Evolutionary conservation across 2,113 vertebrate genomes (phyloP), one percentile per base, ranked within the genome.

Genomic region (Campylorhamphus procurvoides): DNA sequence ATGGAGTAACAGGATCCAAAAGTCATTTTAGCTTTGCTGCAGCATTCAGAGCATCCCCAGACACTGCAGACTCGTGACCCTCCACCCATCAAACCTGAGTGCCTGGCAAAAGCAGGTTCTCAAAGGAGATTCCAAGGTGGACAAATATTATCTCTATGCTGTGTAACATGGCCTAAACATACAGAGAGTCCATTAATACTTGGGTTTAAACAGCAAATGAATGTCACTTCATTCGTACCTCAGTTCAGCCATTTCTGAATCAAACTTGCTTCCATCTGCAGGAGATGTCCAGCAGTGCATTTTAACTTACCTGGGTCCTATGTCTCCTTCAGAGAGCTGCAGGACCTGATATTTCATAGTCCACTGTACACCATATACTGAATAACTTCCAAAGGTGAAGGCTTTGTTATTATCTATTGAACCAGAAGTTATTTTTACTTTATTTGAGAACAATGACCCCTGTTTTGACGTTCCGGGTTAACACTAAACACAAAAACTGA

Each of bases 381-480:
- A 62, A 55, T 55, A 16, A 55, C 56, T 74, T 83, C 73, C 76
- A 87, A 64, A 71, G 52, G 12, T 31, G 82, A 93, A 40, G 67
- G 13, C 14, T 84, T 88, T 84, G 77, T 67, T 71, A 80, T 55
- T 64, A 63, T 18, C 76, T 88, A 27, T 49, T 81, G 55, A 86
- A 56, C 17, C 40, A 66, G 52, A 84, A 84, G 14, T 23, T 40
- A 35, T 14, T 88, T 24, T 78, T 64, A 52, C n/a, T 72, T 24
- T 56, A 52, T 62, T 84, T 73, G 59, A 86, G 66, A 90, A 40
- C 83, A 71, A 5, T 35, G 46, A 47, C 60, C 52, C 15, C 49
- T 46, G 37, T 92, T 92, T 88, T 90, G 79, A 90, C 49, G 72
- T 69, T 89, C 91, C 40, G 33, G 47, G 75, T 58, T 84, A 91